Conservation (phyloP, 2,888 invertebrate genomes). For the Gymnosoma rotundatum region DNA sequence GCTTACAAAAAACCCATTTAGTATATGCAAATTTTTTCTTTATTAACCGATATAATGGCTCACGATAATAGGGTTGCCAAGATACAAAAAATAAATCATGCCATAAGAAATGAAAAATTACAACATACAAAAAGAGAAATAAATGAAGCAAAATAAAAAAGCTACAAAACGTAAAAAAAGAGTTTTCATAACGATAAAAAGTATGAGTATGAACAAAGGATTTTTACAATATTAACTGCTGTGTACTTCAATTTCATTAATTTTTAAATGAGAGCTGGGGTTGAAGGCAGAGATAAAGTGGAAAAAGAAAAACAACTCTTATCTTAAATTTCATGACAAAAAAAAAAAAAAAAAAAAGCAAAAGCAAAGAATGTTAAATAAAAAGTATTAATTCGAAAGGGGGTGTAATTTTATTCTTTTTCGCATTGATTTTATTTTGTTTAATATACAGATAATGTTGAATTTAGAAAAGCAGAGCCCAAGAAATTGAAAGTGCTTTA, state of each 20-base stretch:
- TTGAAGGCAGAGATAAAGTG: neutral
- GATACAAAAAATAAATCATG: conserved; percentile 5
- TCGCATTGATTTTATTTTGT: conserved; percentile 56
- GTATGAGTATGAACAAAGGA: conserved; percentile 48
- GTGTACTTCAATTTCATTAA: conserved; percentile 51
- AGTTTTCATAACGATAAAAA: conserved; percentile 53
- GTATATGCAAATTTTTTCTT: conserved; percentile 62
- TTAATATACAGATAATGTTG: conserved; percentile 54
- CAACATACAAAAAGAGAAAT: conserved; percentile 1
- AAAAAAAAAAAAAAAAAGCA: conserved; percentile 5
- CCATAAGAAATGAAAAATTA: neutral
- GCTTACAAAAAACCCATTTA: conserved; percentile 54
- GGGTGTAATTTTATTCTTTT: conserved; percentile 67
- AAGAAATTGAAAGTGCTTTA: conserved; percentile 19
- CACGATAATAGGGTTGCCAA: conserved; percentile 58
- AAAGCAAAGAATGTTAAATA: conserved; percentile 24
- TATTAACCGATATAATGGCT: conserved; percentile 65
- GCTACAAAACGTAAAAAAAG: conserved; percentile 27
- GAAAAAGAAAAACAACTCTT: conserved; percentile 17
- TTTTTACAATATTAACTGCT: conserved; percentile 25
- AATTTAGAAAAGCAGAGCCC: neutral
- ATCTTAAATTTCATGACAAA: conserved; percentile 46
- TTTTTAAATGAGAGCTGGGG: conserved; percentile 37
- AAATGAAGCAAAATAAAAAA: conserved; percentile 39
- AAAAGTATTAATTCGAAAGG: conserved; percentile 67